These are phyloP conservation scores for Eristalis intricaria DNA, from an alignment of 2,888 invertebrate genomes.

Conservation along the genomic window DNA sequence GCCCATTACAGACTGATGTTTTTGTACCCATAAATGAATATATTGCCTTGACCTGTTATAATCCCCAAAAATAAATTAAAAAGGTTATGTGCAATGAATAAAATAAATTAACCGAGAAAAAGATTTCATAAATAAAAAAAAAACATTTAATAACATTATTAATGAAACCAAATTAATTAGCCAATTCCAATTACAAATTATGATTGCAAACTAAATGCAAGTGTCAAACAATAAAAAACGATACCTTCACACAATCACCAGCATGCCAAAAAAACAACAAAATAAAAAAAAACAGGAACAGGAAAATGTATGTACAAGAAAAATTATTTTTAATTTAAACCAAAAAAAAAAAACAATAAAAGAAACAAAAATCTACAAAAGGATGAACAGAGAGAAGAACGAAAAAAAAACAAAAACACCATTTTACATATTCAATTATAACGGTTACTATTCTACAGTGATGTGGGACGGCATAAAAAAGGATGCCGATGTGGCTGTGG, in stretches of 20 bases:
- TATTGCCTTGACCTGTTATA: background rate
- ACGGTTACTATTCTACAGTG: constrained; percentile 38
- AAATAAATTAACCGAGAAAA: constrained; percentile 16
- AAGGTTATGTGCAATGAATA: background rate
- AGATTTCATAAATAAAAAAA: constrained; percentile 41
- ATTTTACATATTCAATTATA: constrained; percentile 60
- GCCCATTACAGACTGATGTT: background rate
- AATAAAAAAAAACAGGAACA: background rate
- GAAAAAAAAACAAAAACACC: constrained; percentile 33
- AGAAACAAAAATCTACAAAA: constrained; percentile 39
- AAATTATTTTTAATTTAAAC: constrained; percentile 12
- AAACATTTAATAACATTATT: constrained; percentile 28
- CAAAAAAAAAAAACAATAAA: constrained; percentile 19
- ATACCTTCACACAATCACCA: constrained; percentile 47
- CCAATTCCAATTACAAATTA: constrained; percentile 67
- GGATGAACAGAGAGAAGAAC: constrained; percentile 16
- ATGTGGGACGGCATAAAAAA: constrained; percentile 30
- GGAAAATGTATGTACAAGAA: background rate
- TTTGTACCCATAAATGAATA: background rate
- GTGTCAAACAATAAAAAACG: constrained; percentile 44
- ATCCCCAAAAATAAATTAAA: background rate
- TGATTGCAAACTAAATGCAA: constrained; percentile 45
- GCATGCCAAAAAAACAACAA: constrained; percentile 40
- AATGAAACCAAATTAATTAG: constrained; percentile 70
- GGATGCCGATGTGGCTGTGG: constrained; percentile 31